Evolutionary conservation across 2,888 invertebrate genomes (phyloP), one percentile per base, ranked within the genome.

Genomic region (Fragum sueziense): DNA sequence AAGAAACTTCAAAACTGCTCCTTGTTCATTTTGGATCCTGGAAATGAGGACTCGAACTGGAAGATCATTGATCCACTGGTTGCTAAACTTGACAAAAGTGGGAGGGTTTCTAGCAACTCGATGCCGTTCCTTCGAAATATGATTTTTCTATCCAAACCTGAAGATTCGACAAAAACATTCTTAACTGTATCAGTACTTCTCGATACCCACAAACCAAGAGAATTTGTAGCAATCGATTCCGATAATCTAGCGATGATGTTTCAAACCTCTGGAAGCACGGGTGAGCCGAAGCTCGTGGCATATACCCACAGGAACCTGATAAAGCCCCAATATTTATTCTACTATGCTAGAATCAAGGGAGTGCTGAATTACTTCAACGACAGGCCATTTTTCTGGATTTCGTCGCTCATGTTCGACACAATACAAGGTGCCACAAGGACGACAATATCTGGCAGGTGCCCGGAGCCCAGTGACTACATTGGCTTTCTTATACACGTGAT

Each of bases 251-350:
- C 61, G 1, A 1, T 34, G 2, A n/a, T 77, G 14, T 54, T 73
- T 37, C 77, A 77, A 61, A 77, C 77, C 17, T 77, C 77, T 27
- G 77, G 77, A 25, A 77, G 77, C n/a, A 77, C 77, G 17, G 77
- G 77, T 0, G 20, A 68, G 0, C 77, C 77, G 20, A 77, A 77
- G 33, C 22, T 51, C 6, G 69, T 77, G 2, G 47, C 33, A n/a
- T 69, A 73, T 29, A 52, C 57, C 17, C 65, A 67, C 29, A 7
- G 17, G 7, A 27, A 27, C 3, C 17, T 29, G 0, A 1, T 41
- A 7, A 29, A 25, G 7, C 22, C 20, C n/a, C 0, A 4, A 11
- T n/a, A 2, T 37, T 20, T 20, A 9, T 27, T 11, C 22, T 9
- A 14, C 6, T 37, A 37, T 37, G 14, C 37, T 14, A 14, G 37